Percentiles rank a stretch among this genome's conserved stretches.
phyloP scores from a whole-genome alignment of 2,113 vertebrate species.

The Corythornis cristatus region DNA sequence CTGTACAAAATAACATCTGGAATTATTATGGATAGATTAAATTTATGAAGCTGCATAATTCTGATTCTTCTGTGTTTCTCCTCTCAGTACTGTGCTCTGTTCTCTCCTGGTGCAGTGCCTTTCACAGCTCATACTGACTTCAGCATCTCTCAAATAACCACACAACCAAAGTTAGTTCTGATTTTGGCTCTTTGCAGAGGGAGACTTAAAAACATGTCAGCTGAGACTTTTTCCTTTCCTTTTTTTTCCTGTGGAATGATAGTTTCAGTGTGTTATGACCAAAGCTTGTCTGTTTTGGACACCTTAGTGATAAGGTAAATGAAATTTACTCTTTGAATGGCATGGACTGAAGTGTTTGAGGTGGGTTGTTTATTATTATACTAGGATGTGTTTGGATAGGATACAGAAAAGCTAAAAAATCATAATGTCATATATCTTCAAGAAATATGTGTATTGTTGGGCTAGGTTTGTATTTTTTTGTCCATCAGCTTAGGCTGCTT shows the following conservation, averaged over 20 bases:
- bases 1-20: background rate
- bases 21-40: background rate
- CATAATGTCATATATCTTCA: background rate
- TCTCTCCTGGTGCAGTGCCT: background rate
- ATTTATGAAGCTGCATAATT: background rate
- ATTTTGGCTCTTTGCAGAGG: background rate
- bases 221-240: background rate
- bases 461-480: background rate
- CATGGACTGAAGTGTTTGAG: background rate
- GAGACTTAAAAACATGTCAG: background rate
- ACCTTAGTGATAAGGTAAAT: background rate
- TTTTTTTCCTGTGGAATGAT: background rate
- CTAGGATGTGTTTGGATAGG: background rate
- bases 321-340: background rate
- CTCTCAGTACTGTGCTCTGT: background rate
- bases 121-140: background rate
- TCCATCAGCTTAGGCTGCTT: background rate
- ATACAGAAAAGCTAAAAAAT: background rate
- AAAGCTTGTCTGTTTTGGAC: background rate
- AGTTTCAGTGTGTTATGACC: background rate
- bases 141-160: background rate
- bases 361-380: background rate
- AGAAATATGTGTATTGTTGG: background rate
- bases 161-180: background rate
- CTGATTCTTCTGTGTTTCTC: constrained; percentile 17